Evolutionary conservation across 2,113 vertebrate species (phyloP), one percentile per base, ranked within the genome.

Genomic region (Baryphthengus martii): DNA sequence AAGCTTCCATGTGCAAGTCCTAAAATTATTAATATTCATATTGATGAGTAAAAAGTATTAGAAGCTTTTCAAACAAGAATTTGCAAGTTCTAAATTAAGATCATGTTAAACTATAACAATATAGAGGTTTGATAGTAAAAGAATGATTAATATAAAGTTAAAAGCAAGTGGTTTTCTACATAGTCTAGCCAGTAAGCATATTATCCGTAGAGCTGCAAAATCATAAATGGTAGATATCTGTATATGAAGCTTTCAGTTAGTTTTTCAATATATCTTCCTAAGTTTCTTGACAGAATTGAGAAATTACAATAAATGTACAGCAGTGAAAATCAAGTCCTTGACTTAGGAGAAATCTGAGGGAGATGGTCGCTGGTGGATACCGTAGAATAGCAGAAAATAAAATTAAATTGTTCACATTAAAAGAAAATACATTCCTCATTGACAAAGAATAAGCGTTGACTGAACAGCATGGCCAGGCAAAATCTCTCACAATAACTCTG

Each of bases 401-500:
- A 77, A 31, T 28, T 0, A 42, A 58, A 55, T 7, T n/a, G 1
- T 37, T 4, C 5, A 39, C 1, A 42, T 55, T 85, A 35, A 75
- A 78, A 52, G 21, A 71, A 71, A 71, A 45, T 31, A 17, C 17
- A 12, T 85, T 44, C 68, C 10, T 63, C 3, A 61, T 53, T 88
- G 28, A 28, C 61, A 70, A 88, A 49, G 11, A 52, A 55, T 55
- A 62, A 82, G 0, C 3, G 7, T 16, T 79, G 19, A 59, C 21
- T 24, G 16, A 82, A 72, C 37, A 56, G 0, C 6, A 20, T 55
- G 20, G 1, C 4, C 26, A 83, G 17, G 15, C 2, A 87, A 91
- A 79, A 52, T 5, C 2, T 55, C 3, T 25, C 65, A 45, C 17
- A 16, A 31, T 20, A 79, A 10, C 9, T 42, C 4, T 0, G 1